Base-by-base conservation (phyloP, 2,113 vertebrate genomes). In the Hippopotamus amphibius region DNA sequence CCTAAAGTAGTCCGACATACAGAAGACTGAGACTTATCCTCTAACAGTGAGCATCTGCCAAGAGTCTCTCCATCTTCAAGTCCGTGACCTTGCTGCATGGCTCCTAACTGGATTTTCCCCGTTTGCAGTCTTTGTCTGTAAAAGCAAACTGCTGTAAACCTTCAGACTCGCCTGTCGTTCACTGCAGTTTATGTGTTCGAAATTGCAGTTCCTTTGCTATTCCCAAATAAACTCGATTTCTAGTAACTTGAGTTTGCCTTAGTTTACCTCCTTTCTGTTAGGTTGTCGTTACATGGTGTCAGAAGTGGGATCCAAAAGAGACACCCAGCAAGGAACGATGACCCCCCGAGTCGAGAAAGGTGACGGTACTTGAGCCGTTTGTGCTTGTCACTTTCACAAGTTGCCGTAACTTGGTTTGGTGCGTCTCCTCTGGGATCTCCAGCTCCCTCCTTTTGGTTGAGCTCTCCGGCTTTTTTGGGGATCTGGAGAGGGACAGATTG, bases 11-110 rank as follows among this genome's bases (percentile, higher is more conserved):
- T 50, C 28, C 1, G 61, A 12, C 50, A 59, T 59, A 13, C 37
- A 48, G 50, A 68, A 68, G 83, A 30, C 9, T 3, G 24, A 15
- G 46, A 57, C 30, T 21, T 69, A 21, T 3, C 11, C 46, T 28
- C 12, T 2, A 2, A 28, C 71, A 26, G 1, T 10, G 9, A n/a
- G 71, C 0, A 0, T 33, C 48, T 1, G 9, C 22, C 61, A 3
- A 17, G 76, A 0, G 0, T 22, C 61, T 68, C 43, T 22, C 48
- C 22, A 4, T 33, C 30, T n/a, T 14, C 0, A 4, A 7, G 30
- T 24, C 41, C 16, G 61, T 19, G 63, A n/a, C 0, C 50, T 28
- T 12, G 14, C 81, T 16, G 33, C 13, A 0, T 0, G 91, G 59
- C n/a, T 30, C 22, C 28, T 77, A 24, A 0, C 12, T 37, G 37